Evolutionary conservation across 2,113 vertebrate genomes (phyloP), one percentile per base, ranked within the genome.

Genomic region (Proteles cristata): DNA sequence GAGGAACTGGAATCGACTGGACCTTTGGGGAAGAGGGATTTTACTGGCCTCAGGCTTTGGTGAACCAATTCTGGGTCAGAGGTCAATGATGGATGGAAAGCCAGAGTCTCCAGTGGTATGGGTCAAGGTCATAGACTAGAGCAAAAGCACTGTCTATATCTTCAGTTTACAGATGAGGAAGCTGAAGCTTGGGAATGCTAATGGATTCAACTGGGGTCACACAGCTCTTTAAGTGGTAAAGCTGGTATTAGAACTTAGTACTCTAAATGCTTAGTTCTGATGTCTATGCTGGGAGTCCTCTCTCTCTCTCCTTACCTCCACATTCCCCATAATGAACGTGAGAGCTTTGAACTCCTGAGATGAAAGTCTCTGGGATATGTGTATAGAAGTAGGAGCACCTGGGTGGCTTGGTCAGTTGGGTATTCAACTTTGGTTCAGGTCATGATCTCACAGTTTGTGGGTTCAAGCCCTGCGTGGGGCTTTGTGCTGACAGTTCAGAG

Each of bases 281-380:
- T 14, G 15, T 61, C 25, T 86, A 39, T 50, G n/a, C 35, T 4
- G 55, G 28, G 26, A 81, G 58, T 14, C 55, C 50, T 33, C 21
- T 33, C 31, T 31, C n/a, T 7, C 4, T 31, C 15, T 63, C 68
- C 35, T 23, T 5, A 4, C 14, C 1, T 2, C 8, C n/a, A 2
- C 5, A 53, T 10, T 21, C 8, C 35, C 17, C 48, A 9, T 33
- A 10, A n/a, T 65, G 28, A 45, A 48, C 11, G 3, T 19, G 43
- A 50, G 77, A 88, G 65, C 50, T 73, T 17, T 43, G 45, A 79
- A 50, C 31, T 50, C 55, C 43, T 9, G n/a, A 39, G 23, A 4
- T 66, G 50, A 58, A 82, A 45, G 35, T 55, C 35, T 65, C 12
- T 79, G 77, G 88, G 55, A 48, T 25, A 25, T 25, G 8, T 10